Evolutionary conservation across 1,140 invertebrate species (phyloP).

Genomic region (Daktulosphaira vitifoliae): DNA sequence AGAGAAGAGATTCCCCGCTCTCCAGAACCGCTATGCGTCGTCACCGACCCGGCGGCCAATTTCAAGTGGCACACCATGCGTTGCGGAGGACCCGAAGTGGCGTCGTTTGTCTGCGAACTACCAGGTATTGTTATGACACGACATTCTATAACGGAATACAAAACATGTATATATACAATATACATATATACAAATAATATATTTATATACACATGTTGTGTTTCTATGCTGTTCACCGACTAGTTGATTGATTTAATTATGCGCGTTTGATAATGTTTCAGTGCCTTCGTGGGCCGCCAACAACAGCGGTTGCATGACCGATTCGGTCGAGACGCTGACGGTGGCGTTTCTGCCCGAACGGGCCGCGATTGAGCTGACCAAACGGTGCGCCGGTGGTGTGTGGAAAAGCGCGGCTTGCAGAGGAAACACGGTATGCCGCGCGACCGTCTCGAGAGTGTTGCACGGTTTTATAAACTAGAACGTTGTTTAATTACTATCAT

Average conservation of each 20-base stretch:
- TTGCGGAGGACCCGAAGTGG: slow-evolving; percentile 61
- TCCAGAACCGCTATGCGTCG: slow-evolving; percentile 54
- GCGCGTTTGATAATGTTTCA: too few species aligned
- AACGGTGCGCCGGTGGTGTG: neutral
- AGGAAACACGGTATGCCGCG: slow-evolving; percentile 5
- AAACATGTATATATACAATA: too few species aligned
- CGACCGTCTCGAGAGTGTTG: too few species aligned
- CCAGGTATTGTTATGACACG: slow-evolving; percentile 59
- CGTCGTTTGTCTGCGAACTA: slow-evolving; percentile 64
- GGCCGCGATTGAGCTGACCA: slow-evolving; percentile 4
- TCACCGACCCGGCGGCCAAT: slow-evolving; percentile 58
- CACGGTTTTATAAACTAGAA: too few species aligned
- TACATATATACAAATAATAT: too few species aligned
- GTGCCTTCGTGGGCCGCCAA: slow-evolving; percentile 57
- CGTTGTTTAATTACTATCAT: too few species aligned
- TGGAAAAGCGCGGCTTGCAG: slow-evolving; percentile 12
- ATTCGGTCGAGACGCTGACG: slow-evolving; percentile 1
- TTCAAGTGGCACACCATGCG: slow-evolving; percentile 60
- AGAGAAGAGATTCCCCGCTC: slow-evolving; percentile 50
- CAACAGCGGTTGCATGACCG: slow-evolving; percentile 51
- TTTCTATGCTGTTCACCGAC: too few species aligned
- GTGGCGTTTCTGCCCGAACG: slow-evolving; percentile 6
- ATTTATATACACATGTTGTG: too few species aligned
- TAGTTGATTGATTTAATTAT: too few species aligned
- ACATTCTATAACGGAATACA: too few species aligned